These are phyloP conservation scores for Drosophila dives DNA, from an alignment of 2,888 invertebrate species.

Conservation along the genomic window DNA sequence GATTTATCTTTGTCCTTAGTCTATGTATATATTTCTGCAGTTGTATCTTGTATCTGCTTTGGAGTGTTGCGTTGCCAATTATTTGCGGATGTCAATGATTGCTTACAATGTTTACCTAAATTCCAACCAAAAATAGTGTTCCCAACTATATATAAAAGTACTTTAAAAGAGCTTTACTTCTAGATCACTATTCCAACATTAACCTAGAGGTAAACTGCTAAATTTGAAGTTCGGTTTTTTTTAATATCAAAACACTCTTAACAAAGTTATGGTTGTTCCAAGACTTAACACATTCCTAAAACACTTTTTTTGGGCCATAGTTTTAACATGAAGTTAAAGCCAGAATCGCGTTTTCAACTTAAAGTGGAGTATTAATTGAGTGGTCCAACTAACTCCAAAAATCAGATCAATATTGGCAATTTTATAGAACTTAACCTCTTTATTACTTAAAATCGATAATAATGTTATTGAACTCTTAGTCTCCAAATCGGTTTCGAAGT, in stretches of 20 bases:
- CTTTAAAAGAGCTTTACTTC: neutral
- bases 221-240: neutral
- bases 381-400: neutral
- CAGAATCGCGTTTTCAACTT: neutral
- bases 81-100: conserved; percentile 15
- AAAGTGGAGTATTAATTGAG: neutral
- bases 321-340: no score
- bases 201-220: neutral
- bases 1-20: conserved; percentile 10
- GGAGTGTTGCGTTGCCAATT: neutral
- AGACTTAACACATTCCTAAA: neutral
- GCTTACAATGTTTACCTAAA: neutral
- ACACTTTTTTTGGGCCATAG: no score
- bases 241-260: neutral
- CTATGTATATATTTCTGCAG: conserved; percentile 7
- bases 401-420: neutral
- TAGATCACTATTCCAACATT: neutral
- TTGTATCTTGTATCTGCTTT: conserved; percentile 25
- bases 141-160: neutral
- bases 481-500: no score
- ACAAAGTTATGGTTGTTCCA: neutral
- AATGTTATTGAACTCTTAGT: conserved; percentile 6
- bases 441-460: neutral
- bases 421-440: neutral
- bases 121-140: neutral